Conservation (phyloP, 2,113 vertebrate genomes). For the Malurus cyaneus region DNA sequence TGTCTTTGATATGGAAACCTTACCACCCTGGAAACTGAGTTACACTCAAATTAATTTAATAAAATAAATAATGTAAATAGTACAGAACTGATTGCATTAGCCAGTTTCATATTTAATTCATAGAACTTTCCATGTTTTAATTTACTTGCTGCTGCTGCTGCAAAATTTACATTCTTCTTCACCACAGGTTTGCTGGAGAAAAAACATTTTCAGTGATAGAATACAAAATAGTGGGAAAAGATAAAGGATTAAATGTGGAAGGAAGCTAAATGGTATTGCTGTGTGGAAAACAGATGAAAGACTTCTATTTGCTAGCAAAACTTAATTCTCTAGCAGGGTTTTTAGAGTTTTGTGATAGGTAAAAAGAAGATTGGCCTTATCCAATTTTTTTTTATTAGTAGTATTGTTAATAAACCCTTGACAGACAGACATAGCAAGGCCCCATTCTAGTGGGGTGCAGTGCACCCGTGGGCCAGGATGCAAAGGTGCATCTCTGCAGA, state of each 20-base stretch:
- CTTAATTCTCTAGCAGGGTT: neutral
- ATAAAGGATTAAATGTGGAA: neutral
- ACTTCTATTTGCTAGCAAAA: neutral
- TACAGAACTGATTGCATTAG: conserved; percentile 42
- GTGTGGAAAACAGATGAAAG: neutral
- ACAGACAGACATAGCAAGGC: neutral
- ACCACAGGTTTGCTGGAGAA: neutral
- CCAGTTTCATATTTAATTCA: conserved; percentile 59
- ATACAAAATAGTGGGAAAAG: neutral
- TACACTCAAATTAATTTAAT: conserved; percentile 46
- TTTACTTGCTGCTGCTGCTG: conserved; percentile 36
- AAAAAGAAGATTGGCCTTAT: neutral
- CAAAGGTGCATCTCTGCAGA: neutral
- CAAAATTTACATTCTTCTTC: conserved; percentile 31
- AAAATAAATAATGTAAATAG: conserved; percentile 51
- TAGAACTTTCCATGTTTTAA: conserved; percentile 44
- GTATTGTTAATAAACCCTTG: neutral
- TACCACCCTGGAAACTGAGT: conserved; percentile 8
- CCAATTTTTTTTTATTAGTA: neutral
- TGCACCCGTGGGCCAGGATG: neutral
- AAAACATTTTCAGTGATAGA: neutral
- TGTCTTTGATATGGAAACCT: conserved; percentile 26
- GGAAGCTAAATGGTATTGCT: neutral
- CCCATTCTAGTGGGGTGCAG: neutral
- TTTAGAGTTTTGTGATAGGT: neutral